A percentile compares a stretch with the other conserved stretches of the same genome.
phyloP scores from a whole-genome alignment of 1,140 invertebrate species.

The Scaptomyza montana region DNA sequence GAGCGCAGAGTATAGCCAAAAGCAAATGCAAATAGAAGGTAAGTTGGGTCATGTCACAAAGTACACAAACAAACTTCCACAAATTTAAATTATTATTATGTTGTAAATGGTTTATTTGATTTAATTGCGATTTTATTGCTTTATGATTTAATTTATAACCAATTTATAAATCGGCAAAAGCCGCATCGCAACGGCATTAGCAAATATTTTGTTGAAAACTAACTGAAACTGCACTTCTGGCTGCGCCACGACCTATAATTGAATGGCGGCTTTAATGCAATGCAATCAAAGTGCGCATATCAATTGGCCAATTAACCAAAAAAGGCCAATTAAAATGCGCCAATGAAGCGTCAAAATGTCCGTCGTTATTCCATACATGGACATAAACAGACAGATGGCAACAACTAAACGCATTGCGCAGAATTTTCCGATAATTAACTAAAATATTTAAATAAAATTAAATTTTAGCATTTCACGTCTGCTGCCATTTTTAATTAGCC shows the following conservation, averaged over 20 bases:
- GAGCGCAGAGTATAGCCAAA: not conserved
- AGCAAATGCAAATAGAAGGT: slow-evolving; percentile 51
- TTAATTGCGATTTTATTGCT: slow-evolving; percentile 66
- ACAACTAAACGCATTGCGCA: slow-evolving; percentile 12
- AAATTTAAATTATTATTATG: slow-evolving; percentile 37
- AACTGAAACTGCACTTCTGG: slow-evolving; percentile 8
- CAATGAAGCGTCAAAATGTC: slow-evolving; percentile 53
- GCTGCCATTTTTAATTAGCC: slow-evolving; percentile 59
- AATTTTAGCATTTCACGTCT: slow-evolving; percentile 26
- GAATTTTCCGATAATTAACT: slow-evolving; percentile 38
- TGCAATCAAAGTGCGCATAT: slow-evolving; percentile 67
- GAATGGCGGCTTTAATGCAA: slow-evolving; percentile 36
- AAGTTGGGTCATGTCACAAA: slow-evolving; percentile 54
- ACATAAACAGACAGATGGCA: slow-evolving; percentile 9
- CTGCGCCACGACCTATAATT: slow-evolving; percentile 52
- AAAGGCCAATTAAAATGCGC: slow-evolving; percentile 67
- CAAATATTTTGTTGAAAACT: slow-evolving; percentile 21
- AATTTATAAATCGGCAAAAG: slow-evolving; percentile 31
- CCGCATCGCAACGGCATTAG: not conserved
- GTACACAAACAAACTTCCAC: slow-evolving; percentile 29
- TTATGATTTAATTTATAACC: slow-evolving; percentile 61
- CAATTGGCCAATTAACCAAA: slow-evolving; percentile 74
- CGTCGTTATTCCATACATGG: not conserved
- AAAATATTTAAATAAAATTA: slow-evolving; percentile 62
- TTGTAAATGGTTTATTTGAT: slow-evolving; percentile 17